Base-by-base conservation (phyloP, 1,140 invertebrate species). In the Medauroidea extradentata region DNA sequence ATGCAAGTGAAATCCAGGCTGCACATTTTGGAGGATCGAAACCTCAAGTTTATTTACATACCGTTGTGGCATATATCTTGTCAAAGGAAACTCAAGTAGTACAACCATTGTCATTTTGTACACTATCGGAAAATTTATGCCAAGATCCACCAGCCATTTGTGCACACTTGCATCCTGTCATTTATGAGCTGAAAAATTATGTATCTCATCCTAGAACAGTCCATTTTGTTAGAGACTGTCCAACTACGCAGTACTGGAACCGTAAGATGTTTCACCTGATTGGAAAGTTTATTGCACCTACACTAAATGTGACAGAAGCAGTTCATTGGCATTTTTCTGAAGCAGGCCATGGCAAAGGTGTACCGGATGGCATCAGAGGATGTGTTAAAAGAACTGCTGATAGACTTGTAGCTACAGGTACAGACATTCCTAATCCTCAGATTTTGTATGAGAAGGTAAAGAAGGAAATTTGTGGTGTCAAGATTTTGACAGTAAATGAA, bases 271-370 rank as follows among this genome's bases (percentile, higher is more conserved):
- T 61, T 43, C 51, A 59, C 23, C 16, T 57, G n/a, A 46, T 46
- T 7, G 44, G 18, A 21, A 21, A 19, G 13, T 46, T 21, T 25
- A 5, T 46, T n/a, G 29, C 29, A 7, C 44, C 44, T 46, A n/a
- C 44, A 5, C 50, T 52, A 23, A 29, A 16, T 23, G 50, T 19
- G 16, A 27, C 7, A 18, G 18, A 21, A 23, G 51, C 29, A 43
- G 61, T 55, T 7, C 57, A 69, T 3, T 79, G 73, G 74, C 76
- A 74, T 60, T 79, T 70, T 64, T 67, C 61, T 34, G 73, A 75
- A 67, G 64, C 73, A 38, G 73, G 73, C 5, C 74, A 79, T 69
- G 76, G 75, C 11, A 79, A 78, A 65, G 75, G 75, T 3, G 66
- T 67, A 14, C 70, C 73, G 39, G 72, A 78, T 72, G 75, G 74